Conservation (phyloP, 2,113 vertebrate genomes). For the Sula dactylatra region DNA sequence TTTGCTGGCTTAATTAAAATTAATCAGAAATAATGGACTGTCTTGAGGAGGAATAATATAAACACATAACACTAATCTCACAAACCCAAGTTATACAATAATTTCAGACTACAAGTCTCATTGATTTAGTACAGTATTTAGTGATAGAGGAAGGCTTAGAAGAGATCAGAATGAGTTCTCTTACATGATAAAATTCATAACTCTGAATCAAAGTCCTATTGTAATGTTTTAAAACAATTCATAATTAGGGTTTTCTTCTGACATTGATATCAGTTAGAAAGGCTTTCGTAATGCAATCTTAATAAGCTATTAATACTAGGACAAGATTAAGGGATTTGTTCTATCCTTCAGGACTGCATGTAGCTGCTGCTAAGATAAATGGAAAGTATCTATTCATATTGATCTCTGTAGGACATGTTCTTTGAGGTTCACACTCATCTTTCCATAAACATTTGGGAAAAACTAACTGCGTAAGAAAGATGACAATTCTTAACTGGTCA, state of each 20-base stretch:
- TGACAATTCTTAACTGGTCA: background rate
- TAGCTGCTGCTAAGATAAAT: background rate
- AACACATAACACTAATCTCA: conserved; percentile 33
- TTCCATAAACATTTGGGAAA: background rate
- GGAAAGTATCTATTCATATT: background rate
- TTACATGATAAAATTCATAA: background rate
- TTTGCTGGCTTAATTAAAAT: conserved; percentile 65
- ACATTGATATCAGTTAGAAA: background rate
- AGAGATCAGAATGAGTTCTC: background rate
- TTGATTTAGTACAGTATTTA: conserved; percentile 21
- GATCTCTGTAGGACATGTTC: background rate
- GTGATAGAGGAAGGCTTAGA: background rate
- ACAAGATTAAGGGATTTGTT: conserved; percentile 51
- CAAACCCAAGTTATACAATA: background rate
- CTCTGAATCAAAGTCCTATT: background rate
- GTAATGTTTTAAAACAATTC: conserved; percentile 51
- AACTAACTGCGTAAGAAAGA: background rate
- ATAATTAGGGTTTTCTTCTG: conserved; percentile 38
- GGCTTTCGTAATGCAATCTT: conserved; percentile 45
- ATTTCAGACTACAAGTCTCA: background rate
- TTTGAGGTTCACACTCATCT: background rate
- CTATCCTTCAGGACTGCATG: background rate
- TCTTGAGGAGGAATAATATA: conserved; percentile 38
- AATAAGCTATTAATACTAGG: conserved; percentile 51
- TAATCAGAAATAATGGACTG: conserved; percentile 61